Base-by-base conservation (phyloP, 2,888 invertebrate species). In the Cryptus armator region DNA sequence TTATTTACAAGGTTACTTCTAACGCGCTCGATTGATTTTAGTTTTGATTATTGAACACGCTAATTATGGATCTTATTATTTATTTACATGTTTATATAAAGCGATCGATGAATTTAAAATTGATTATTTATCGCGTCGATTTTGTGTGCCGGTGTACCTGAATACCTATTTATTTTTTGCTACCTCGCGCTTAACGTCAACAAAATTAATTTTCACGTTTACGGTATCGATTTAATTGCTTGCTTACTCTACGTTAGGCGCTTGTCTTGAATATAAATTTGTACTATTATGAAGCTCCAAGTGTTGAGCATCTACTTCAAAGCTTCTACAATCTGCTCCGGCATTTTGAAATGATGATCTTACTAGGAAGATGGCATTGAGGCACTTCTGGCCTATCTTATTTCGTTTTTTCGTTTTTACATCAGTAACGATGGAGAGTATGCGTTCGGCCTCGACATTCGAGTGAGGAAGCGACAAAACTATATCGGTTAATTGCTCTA, bases 351-450 rank as follows among this genome's bases (percentile, higher is more conserved):
- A 70, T 29, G 53, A n/a, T 10, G 56, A 70, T 44, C 70, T 24
- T n/a, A 66, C 56, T 68, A 14, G 19, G 44, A 56, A 78, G 14
- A 78, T 78, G n/a, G 70, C 46, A 59, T 78, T 70, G n/a, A 78
- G 10, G 24, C 48, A 66, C 19, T 78, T 43, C 16, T 64, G 19
- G 16, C 46, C 44, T 16, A 78, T 19, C 7, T n/a, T n/a, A 44
- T 78, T 78, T 10, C 78, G 68, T 12, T 70, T 78, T n/a, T 87
- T 83, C 48, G 81, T 82, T 68, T 70, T 53, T 3, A 83, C 70
- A 24, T 87, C 85, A 12, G 82, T 83, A 12, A 87, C 77, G n/a
- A 85, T 67, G 10, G 86, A 87, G 84, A 86, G 86, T 75, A 87
- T 78, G 29, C 86, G 74, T 53, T 83, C 79, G 5, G 83, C 83